Evolutionary conservation across 2,888 invertebrate species (phyloP), one percentile per base, ranked within the genome.

Genomic region (Drosophila macrothrix): DNA sequence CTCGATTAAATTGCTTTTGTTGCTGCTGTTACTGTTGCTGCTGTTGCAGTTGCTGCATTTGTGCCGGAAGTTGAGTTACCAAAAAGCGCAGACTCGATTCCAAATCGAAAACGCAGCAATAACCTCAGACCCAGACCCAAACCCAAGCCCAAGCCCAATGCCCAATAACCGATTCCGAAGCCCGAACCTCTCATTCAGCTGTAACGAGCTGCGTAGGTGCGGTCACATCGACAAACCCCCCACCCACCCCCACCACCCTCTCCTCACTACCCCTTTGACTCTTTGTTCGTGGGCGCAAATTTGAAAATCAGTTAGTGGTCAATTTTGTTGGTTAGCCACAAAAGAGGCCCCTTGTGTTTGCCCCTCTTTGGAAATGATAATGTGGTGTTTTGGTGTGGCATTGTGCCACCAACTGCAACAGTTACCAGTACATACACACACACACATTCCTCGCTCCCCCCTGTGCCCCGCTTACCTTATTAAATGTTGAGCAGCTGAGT

Each of bases 1-100:
- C 90, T 91, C 91, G 91, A 88, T 90, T 91, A 91, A 91, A 87
- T 91, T 84, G 88, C 89, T 72, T 84, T 89, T 87, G 84, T 83
- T 80, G 64, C 67, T 65, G 70, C 50, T 60, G 66, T 56, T 41
- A 69, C 39, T 14, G 56, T 54, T 28, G 53, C 31, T 55, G 55
- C 64, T 37, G 61, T 59, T 64, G 63, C 60, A 28, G 66, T 59
- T 63, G 59, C 65, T 46, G 52, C 67, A 75, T 70, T 70, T 72
- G 71, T 71, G 86, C 89, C 91, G 90, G 90, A 90, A 90, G 91
- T 90, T 72, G 79, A 86, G 84, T 88, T 91, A 88, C 82, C 88
- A 80, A 90, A 88, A 86, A 80, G 80, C 76, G 69, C 76, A 79
- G 79, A 80, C 80, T 80, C 73, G 82, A 76, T 76, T 80, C 78